These are phyloP conservation scores for Clostera curtula DNA, from an alignment of 2,888 invertebrate genomes.

Conservation along the genomic window DNA sequence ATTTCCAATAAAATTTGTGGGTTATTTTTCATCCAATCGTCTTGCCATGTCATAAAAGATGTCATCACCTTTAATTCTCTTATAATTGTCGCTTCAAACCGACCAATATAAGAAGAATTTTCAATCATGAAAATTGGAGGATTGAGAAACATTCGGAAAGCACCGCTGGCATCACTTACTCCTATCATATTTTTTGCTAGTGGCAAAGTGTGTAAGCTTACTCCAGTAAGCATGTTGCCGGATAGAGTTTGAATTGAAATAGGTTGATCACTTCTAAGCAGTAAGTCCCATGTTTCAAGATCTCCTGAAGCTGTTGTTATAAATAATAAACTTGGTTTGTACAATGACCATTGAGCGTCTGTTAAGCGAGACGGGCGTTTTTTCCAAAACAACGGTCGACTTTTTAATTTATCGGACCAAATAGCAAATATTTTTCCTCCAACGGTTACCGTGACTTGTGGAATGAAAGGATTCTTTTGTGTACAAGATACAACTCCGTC, in stretches of 20 bases:
- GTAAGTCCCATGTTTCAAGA: constrained; percentile 88
- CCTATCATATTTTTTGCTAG: constrained; percentile 77
- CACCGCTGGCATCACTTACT: constrained; percentile 80
- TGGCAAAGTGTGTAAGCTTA: constrained; percentile 74
- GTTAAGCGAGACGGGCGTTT: constrained; percentile 75
- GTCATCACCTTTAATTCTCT: constrained; percentile 70
- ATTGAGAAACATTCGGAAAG: constrained; percentile 77
- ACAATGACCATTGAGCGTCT: constrained; percentile 83
- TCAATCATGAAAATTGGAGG: constrained; percentile 71
- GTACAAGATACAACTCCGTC: constrained; percentile 80
- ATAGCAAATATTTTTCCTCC: constrained; percentile 84
- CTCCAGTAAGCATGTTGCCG: constrained; percentile 77
- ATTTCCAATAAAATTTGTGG: constrained; percentile 51
- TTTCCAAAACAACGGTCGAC: constrained; percentile 80
- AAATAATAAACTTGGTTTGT: constrained; percentile 81
- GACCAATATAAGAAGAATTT: constrained; percentile 48
- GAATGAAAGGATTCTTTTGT: constrained; percentile 77
- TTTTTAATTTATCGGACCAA: constrained; percentile 80
- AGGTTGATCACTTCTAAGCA: constrained; percentile 80
- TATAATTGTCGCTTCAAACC: constrained; percentile 61
- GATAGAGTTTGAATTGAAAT: constrained; percentile 80
- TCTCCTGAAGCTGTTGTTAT: constrained; percentile 82
- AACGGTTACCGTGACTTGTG: constrained; percentile 78
- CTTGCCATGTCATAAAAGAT: constrained; percentile 76
- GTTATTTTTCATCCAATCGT: constrained; percentile 68